Percentiles rank a stretch among this genome's conserved stretches.
Conservation (phyloP, 1,140 invertebrate species). For the Telenomus remus region DNA sequence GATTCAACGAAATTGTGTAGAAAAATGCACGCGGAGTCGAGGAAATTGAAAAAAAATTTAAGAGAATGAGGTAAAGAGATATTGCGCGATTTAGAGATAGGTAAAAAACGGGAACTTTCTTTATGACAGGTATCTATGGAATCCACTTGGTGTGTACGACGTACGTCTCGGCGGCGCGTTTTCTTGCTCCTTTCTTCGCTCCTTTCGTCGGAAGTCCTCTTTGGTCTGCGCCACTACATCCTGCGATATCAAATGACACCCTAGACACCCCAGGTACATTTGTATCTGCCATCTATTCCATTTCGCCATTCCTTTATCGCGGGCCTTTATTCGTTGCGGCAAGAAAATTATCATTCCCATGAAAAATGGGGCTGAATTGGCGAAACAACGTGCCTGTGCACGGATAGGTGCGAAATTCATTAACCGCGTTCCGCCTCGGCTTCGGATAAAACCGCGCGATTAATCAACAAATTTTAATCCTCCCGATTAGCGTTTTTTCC, state of each 20-base stretch:
- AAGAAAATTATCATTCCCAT: constrained; percentile 52
- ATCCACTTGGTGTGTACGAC: constrained; percentile 40
- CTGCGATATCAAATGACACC: constrained; percentile 68
- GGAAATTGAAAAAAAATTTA: constrained; percentile 45
- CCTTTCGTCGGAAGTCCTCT: no score
- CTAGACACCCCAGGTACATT: constrained; percentile 63
- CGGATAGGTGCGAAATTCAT: constrained; percentile 15
- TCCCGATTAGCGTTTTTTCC: not conserved
- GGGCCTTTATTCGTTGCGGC: constrained; percentile 38
- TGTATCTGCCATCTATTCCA: constrained; percentile 65
- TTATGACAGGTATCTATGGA: constrained; percentile 53
- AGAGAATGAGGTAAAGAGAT: constrained; percentile 19
- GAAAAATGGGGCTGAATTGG: constrained; percentile 38
- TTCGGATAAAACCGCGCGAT: not conserved
- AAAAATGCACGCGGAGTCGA: constrained; percentile 28
- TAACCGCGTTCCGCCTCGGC: not conserved
- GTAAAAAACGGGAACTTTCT: constrained; percentile 32
- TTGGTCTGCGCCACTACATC: constrained; percentile 42
- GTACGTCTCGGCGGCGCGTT: constrained; percentile 17
- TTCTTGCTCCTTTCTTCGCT: constrained; percentile 7
- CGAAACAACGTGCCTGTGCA: constrained; percentile 22
- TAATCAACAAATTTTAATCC: not conserved
- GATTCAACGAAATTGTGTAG: constrained; percentile 25
- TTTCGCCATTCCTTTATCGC: constrained; percentile 41
- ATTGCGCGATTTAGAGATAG: constrained; percentile 31